phyloP scores from a whole-genome alignment of 2,797 vertebrate species.

The Bradypodion ventrale region DNA sequence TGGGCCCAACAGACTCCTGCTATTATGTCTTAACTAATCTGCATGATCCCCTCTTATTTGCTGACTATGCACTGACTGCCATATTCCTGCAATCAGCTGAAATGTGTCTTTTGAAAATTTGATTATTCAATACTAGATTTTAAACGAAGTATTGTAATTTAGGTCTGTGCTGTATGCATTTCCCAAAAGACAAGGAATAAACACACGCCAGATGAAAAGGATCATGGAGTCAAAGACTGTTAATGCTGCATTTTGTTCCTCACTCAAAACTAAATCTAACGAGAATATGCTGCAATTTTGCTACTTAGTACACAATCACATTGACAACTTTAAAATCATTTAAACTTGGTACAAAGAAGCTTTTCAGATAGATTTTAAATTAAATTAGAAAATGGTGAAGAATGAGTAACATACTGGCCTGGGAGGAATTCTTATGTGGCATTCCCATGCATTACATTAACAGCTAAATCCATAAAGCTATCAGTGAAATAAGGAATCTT shows the following conservation, averaged over 20 bases:
- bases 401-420: neutral
- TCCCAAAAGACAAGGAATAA: conserved; percentile 45
- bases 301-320: conserved; percentile 29
- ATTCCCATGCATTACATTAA: neutral
- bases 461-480: neutral
- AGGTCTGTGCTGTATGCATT: conserved; percentile 9
- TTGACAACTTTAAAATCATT: conserved; percentile 25
- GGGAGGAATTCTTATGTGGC: neutral
- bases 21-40: conserved; percentile 59
- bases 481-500: neutral
- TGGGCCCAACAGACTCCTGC: conserved; percentile 43
- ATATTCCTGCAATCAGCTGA: conserved; percentile 61
- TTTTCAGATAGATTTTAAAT: conserved; percentile 7
- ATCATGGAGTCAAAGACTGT: conserved; percentile 57
- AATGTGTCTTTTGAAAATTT: conserved; percentile 61
- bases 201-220: conserved; percentile 67
- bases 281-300: conserved; percentile 39
- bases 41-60: conserved; percentile 41
- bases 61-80: conserved; percentile 56
- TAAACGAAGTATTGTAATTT: conserved; percentile 57
- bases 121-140: conserved; percentile 65
- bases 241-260: conserved; percentile 42
- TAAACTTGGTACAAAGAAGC: conserved; percentile 5
- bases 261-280: conserved; percentile 51
- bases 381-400: conserved; percentile 22